Percentiles rank a stretch among this genome's conserved stretches.
phyloP scores from a whole-genome alignment of 2,113 vertebrate species.

The Cynocephalus volans region DNA sequence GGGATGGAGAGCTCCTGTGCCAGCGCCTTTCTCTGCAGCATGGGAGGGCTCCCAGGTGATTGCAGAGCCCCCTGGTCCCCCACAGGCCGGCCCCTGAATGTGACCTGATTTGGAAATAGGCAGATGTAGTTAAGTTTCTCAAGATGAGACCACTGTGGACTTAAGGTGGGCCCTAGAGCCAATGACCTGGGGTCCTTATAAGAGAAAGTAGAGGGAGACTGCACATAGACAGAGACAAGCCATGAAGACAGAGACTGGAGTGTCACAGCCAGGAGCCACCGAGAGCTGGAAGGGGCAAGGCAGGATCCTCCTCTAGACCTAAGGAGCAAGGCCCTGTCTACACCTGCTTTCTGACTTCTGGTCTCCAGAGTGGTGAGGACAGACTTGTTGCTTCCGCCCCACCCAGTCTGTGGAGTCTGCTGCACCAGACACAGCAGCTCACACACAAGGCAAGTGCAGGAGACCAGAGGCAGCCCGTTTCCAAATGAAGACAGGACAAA shows the following conservation, averaged over 20 bases:
- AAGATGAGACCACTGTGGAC: not conserved
- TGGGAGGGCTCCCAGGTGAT: not conserved
- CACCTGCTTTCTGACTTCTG: not conserved
- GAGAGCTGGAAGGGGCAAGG: not conserved
- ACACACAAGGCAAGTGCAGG: rapidly evolving
- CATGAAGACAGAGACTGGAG: not conserved
- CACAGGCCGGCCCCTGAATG: not conserved
- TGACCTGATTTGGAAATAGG: not conserved
- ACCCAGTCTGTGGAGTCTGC: too few species aligned
- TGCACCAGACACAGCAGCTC: not conserved
- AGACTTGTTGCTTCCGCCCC: not conserved
- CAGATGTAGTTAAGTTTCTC: not conserved
- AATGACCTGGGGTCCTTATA: not conserved
- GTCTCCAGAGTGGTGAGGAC: not conserved
- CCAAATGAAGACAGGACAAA: not conserved
- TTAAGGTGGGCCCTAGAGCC: not conserved
- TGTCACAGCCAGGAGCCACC: not conserved
- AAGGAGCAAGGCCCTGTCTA: rapidly evolving
- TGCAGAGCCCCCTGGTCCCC: not conserved
- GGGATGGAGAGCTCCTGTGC: not conserved
- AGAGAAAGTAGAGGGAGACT: not conserved
- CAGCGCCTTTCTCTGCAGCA: not conserved
- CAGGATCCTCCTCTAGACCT: not conserved
- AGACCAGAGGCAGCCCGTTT: not conserved
- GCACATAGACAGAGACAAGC: not conserved